A percentile compares a stretch with the other conserved stretches of the same genome.
These are phyloP conservation scores for Gryllus longicercus DNA, from an alignment of 2,888 invertebrate genomes.

Conservation along the genomic window DNA sequence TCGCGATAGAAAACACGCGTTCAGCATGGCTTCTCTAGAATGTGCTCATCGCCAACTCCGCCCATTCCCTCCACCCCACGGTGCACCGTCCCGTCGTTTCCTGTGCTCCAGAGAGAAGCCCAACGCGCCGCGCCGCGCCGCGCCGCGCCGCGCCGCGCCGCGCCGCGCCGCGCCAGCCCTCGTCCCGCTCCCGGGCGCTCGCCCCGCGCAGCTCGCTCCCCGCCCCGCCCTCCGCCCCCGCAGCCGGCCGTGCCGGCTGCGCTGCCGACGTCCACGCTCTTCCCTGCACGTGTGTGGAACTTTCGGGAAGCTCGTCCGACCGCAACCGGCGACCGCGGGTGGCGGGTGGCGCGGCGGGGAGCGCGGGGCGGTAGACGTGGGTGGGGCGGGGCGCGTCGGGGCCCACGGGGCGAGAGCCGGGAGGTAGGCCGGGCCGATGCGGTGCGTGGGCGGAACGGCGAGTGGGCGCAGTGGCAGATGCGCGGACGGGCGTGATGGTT, in stretches of 20 bases:
- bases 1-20: too few relatives aligned
- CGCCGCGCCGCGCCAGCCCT: not conserved
- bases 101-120: not conserved
- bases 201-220: not conserved
- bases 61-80: too few relatives aligned
- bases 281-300: not conserved
- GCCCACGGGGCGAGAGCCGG: too few relatives aligned
- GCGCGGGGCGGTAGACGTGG: too few relatives aligned
- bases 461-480: too few relatives aligned
- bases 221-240: not conserved
- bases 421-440: too few relatives aligned
- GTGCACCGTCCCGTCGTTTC: not conserved
- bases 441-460: too few relatives aligned
- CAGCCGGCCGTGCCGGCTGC: not conserved
- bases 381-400: too few relatives aligned
- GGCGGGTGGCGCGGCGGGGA: not conserved
- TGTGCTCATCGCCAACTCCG: not conserved
- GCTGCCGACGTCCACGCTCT: not conserved
- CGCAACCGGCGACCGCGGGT: not conserved
- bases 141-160: not conserved
- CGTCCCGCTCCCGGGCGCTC: not conserved
- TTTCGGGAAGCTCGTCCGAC: not conserved
- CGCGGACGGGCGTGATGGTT: too few relatives aligned
- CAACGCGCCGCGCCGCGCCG: not conserved
- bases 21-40: too few relatives aligned